phyloP scores from a whole-genome alignment of 2,113 vertebrate species.

The Gopherus evgoodei region DNA sequence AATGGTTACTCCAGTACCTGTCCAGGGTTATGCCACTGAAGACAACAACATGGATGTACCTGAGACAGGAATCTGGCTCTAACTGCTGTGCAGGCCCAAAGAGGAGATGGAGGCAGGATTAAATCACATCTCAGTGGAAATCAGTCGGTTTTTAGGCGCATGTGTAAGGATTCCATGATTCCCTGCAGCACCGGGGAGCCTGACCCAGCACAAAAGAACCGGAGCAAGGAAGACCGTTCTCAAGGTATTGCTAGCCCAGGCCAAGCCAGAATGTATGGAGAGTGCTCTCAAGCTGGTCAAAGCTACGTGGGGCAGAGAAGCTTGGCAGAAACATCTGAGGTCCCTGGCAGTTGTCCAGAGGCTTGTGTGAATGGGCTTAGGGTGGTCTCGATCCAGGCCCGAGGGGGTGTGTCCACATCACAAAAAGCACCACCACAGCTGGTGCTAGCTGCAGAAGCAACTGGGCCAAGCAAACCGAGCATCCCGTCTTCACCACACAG shows the following conservation, averaged over 20 bases:
- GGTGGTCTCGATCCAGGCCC: neutral
- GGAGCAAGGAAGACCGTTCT: neutral
- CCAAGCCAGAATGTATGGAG: neutral
- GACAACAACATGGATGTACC: neutral
- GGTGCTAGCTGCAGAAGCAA: neutral
- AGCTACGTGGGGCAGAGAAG: neutral
- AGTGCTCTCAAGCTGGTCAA: neutral
- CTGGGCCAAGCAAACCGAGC: neutral
- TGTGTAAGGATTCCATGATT: neutral
- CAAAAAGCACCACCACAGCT: neutral
- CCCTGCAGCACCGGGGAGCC: neutral
- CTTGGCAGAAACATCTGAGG: neutral
- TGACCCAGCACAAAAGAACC: neutral
- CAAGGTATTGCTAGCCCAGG: neutral
- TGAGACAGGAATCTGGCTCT: too few relatives aligned
- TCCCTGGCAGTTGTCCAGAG: neutral
- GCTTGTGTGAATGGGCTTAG: neutral
- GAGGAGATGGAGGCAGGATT: neutral
- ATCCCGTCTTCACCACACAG: neutral
- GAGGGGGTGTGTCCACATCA: neutral
- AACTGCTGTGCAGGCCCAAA: neutral
- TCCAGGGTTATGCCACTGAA: neutral
- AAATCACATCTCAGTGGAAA: neutral
- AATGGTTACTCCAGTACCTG: neutral
- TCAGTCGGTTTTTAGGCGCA: neutral